phyloP scores from a whole-genome alignment of 2,113 vertebrate genomes.

The Serilophus lunatus region DNA sequence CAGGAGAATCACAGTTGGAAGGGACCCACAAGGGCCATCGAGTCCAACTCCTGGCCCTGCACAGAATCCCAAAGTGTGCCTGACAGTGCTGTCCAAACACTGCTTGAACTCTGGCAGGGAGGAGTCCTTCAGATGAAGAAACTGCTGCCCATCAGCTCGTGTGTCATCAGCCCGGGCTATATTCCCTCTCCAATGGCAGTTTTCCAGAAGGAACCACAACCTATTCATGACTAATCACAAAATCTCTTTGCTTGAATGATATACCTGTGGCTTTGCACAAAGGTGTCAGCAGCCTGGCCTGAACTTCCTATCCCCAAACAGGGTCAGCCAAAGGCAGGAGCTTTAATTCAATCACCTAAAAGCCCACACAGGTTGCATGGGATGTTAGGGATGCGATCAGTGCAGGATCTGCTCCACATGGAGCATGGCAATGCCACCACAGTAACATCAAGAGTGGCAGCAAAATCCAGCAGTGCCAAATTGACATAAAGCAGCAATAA shows the following conservation, averaged over 20 bases:
- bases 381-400: neutral
- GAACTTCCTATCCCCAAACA: neutral
- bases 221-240: neutral
- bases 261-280: neutral
- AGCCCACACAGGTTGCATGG: neutral
- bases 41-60: neutral
- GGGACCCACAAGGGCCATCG: fast-evolving
- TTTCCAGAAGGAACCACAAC: neutral
- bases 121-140: neutral
- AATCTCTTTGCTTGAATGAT: neutral
- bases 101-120: neutral
- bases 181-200: neutral
- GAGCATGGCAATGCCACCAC: neutral
- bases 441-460: neutral
- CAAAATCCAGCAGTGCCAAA: constrained; percentile 22
- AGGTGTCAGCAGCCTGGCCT: neutral
- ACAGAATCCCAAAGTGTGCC: neutral
- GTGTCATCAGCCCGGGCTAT: neutral
- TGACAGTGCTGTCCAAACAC: neutral
- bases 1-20: neutral
- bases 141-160: neutral
- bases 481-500: constrained; percentile 39
- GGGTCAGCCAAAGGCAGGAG: neutral
- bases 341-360: neutral
- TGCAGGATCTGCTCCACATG: neutral